phyloP scores from a whole-genome alignment of 2,113 vertebrate species.

The Mormyrus iriodes region DNA sequence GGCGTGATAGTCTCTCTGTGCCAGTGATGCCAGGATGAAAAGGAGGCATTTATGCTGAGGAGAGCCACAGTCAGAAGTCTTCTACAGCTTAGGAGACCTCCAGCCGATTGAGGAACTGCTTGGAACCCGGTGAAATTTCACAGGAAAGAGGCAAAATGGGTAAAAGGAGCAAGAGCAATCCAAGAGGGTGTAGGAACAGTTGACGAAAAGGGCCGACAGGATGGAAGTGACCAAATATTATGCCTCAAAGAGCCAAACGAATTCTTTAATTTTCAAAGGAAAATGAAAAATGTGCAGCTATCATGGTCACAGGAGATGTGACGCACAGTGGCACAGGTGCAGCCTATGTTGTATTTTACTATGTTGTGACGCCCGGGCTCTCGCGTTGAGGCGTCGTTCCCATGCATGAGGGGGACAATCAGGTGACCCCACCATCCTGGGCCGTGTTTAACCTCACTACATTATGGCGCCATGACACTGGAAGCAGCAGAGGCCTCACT shows the following conservation, averaged over 20 bases:
- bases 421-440: neutral
- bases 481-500: neutral
- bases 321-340: neutral
- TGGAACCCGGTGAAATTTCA: neutral
- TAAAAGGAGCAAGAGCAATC: neutral
- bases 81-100: neutral
- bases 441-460: constrained; percentile 4
- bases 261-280: neutral
- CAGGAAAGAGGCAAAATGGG: neutral
- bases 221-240: neutral
- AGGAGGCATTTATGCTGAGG: neutral
- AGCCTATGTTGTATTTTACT: neutral
- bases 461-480: neutral
- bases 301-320: neutral
- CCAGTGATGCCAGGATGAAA: neutral
- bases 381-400: neutral
- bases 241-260: neutral
- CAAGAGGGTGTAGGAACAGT: neutral
- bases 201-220: neutral
- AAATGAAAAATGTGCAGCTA: neutral
- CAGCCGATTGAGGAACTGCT: neutral
- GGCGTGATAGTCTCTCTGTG: neutral
- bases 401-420: neutral
- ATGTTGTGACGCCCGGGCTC: neutral
- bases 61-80: neutral